Evolutionary conservation across 2,113 vertebrate genomes (phyloP), one percentile per base, ranked within the genome.

Genomic region (Irena cyanogastra): DNA sequence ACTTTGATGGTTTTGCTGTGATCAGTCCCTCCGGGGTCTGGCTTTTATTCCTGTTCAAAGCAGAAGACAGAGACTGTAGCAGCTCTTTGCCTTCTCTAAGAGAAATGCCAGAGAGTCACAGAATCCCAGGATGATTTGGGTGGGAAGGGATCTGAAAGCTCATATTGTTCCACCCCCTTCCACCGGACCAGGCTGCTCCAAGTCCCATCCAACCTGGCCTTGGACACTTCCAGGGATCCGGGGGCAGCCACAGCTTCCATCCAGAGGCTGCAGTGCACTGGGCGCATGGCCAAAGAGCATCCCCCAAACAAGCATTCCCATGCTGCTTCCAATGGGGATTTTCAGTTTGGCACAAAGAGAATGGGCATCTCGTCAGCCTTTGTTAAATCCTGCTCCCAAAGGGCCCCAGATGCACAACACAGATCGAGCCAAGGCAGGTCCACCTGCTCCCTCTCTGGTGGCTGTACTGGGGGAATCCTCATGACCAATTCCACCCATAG

Each of bases 11-110:
- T 7, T 66, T 37, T 59, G 39, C 37, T 64, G 61, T 30, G 33
- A 35, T 33, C 83, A 60, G n/a, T 10, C 45, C n/a, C 21, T 44
- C 28, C 2, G 0, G 1, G 41, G 14, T 22, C 19, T 3, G 19
- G 31, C 12, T 69, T 37, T 56, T 76, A 64, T 13, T 49, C 15
- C 89, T 37, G 37, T 6, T 7, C 44, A 42, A 0, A 16, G 42
- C 59, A 80, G 28, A n/a, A 47, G 39, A 9, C 0, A 75, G 33
- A 82, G 41, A 31, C 47, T 47, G 24, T 12, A 41, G 72, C 70
- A 75, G 45, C 61, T 89, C 70, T 66, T 52, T 61, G 26, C 18
- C 6, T 53, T 28, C 23, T 45, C 33, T 13, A 26, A 45, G 69
- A 45, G 39, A n/a, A 74, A 26, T 68, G 21, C n/a, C 78, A 57